These are phyloP conservation scores for Octomys mimax DNA, from an alignment of 2,797 vertebrate species.

Conservation along the genomic window DNA sequence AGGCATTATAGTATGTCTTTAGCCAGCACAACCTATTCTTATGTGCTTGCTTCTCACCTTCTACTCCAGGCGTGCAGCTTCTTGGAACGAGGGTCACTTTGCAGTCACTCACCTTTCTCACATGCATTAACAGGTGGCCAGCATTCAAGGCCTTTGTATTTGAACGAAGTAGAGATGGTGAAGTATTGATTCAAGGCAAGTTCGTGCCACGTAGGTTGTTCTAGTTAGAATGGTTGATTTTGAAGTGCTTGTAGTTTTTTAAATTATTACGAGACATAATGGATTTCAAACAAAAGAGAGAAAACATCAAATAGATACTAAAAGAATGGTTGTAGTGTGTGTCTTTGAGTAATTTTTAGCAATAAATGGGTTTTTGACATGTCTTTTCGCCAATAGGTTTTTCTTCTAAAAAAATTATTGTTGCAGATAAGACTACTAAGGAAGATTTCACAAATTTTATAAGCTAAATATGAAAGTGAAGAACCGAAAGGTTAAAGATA, in stretches of 20 bases:
- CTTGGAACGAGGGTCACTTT: background rate
- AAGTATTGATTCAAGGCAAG: background rate
- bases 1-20: background rate
- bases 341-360: conserved; percentile 12
- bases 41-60: background rate
- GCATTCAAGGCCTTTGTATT: background rate
- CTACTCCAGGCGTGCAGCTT: background rate
- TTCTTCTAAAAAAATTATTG: background rate
- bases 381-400: background rate
- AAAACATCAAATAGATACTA: background rate
- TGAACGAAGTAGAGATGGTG: background rate
- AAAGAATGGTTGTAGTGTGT: background rate
- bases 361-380: conserved; percentile 22
- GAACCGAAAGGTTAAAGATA: conserved; percentile 1
- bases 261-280: conserved; percentile 24
- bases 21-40: background rate
- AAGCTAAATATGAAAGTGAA: conserved; percentile 4
- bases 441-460: conserved; percentile 11
- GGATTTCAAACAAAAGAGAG: background rate
- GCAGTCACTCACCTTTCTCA: background rate
- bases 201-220: background rate
- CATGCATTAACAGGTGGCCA: background rate
- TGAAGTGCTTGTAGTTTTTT: background rate
- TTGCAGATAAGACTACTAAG: background rate
- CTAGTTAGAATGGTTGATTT: background rate